Evolutionary conservation across 2,888 invertebrate genomes (phyloP).

Genomic region (Nephrotoma appendiculata): DNA sequence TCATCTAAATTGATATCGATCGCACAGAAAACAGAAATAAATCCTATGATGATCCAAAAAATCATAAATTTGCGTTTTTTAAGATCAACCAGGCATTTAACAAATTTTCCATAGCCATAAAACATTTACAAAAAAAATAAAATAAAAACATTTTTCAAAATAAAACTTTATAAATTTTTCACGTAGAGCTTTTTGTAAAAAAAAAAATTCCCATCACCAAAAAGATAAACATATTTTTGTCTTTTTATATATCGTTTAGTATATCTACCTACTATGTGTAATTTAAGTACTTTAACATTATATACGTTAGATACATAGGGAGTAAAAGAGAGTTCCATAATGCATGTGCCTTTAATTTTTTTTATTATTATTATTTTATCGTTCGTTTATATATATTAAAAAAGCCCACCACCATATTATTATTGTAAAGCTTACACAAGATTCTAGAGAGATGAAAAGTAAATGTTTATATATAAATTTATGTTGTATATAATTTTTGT

Average conservation of each 20-base stretch:
- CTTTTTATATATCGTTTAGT: neutral
- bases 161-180: neutral
- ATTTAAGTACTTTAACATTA: neutral
- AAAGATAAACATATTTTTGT: neutral
- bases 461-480: neutral
- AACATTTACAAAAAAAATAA: neutral
- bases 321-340: neutral
- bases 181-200: neutral
- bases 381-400: neutral
- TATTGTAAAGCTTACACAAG: neutral
- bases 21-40: neutral
- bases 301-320: neutral
- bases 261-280: neutral
- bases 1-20: neutral
- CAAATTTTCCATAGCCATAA: neutral
- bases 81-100: neutral
- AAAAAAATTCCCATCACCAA: neutral
- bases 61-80: neutral
- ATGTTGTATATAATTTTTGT: neutral
- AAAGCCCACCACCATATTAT: conserved; percentile 6
- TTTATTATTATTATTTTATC: neutral
- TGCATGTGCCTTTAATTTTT: neutral
- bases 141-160: neutral
- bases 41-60: neutral
- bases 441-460: neutral